phyloP scores from a whole-genome alignment of 1,140 invertebrate genomes.

The Magallana gigas region DNA sequence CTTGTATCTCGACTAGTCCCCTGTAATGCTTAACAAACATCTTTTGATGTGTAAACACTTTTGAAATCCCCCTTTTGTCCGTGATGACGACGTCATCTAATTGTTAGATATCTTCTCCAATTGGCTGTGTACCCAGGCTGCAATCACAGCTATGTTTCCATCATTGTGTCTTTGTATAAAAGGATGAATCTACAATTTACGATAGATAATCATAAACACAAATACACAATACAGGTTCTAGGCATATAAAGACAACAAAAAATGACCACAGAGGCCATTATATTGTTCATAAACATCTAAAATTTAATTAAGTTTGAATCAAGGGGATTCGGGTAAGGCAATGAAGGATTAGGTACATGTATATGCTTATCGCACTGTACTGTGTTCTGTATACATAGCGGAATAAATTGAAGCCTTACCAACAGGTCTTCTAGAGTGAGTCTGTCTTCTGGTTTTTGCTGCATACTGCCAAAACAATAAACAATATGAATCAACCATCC shows the following conservation, averaged over 20 bases:
- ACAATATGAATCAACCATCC: not conserved
- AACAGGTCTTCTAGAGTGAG: slow-evolving; percentile 56
- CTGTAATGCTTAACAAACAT: not conserved
- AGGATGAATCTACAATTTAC: slow-evolving; percentile 60
- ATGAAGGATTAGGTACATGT: too few relatives aligned
- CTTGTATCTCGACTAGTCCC: not conserved
- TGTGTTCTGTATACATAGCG: too few relatives aligned
- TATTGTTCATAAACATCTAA: too few relatives aligned
- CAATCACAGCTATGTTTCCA: slow-evolving; percentile 58
- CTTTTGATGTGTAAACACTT: not conserved
- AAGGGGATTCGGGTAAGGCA: too few relatives aligned
- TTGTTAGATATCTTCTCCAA: not conserved
- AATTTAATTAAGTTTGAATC: too few relatives aligned
- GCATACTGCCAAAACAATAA: slow-evolving; percentile 59
- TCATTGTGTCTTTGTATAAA: slow-evolving; percentile 65
- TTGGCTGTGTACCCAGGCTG: slow-evolving; percentile 58
- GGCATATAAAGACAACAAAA: not conserved
- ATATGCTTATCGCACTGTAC: too few relatives aligned
- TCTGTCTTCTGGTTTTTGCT: slow-evolving; percentile 56
- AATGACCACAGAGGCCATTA: not conserved
- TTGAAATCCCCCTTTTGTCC: not conserved
- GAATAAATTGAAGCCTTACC: slow-evolving; percentile 46
- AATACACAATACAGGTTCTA: not conserved
- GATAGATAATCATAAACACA: not conserved
- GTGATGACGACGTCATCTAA: not conserved